Conservation (phyloP, 2,888 invertebrate species). For the Proisotoma minuta region DNA sequence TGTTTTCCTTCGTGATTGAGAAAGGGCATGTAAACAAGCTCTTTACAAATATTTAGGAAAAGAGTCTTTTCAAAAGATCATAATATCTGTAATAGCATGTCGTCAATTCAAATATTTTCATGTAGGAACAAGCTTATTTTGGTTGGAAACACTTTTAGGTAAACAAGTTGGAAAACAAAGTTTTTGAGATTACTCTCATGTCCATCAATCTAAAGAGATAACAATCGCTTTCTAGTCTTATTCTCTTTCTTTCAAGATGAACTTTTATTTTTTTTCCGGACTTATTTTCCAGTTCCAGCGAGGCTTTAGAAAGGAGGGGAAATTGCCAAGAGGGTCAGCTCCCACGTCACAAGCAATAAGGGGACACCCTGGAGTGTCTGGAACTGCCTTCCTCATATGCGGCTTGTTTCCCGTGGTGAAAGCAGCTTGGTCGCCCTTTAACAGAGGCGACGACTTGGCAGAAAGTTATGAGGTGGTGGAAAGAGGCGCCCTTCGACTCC, state of each 20-base stretch:
- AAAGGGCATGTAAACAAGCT: too few relatives aligned
- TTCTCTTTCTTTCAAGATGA: neutral
- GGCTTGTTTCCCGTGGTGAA: slow-evolving; percentile 33
- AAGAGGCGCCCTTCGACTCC: slow-evolving; percentile 5
- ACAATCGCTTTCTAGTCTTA: too few relatives aligned
- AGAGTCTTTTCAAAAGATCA: too few relatives aligned
- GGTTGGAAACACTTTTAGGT: too few relatives aligned
- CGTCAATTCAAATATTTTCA: too few relatives aligned
- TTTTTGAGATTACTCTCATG: too few relatives aligned
- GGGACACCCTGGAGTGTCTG: slow-evolving; percentile 14
- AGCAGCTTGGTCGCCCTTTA: slow-evolving; percentile 33
- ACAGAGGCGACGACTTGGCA: slow-evolving; percentile 12
- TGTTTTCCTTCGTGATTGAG: too few relatives aligned
- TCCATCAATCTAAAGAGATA: too few relatives aligned
- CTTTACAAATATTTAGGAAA: too few relatives aligned
- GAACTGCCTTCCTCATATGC: slow-evolving; percentile 19
- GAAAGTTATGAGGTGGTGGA: slow-evolving; percentile 9
- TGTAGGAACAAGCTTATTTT: too few relatives aligned
- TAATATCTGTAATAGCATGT: too few relatives aligned
- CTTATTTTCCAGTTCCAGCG: slow-evolving; percentile 14
- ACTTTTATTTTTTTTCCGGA: slow-evolving; percentile 20
- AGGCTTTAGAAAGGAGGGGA: neutral
- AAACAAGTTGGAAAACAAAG: too few relatives aligned
- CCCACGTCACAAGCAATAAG: slow-evolving; percentile 1
- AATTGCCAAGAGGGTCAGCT: neutral